A percentile compares a stretch with the other conserved stretches of the same genome.
These are phyloP conservation scores for Trachelus tabidus DNA, from an alignment of 2,888 invertebrate species.

Conservation along the genomic window DNA sequence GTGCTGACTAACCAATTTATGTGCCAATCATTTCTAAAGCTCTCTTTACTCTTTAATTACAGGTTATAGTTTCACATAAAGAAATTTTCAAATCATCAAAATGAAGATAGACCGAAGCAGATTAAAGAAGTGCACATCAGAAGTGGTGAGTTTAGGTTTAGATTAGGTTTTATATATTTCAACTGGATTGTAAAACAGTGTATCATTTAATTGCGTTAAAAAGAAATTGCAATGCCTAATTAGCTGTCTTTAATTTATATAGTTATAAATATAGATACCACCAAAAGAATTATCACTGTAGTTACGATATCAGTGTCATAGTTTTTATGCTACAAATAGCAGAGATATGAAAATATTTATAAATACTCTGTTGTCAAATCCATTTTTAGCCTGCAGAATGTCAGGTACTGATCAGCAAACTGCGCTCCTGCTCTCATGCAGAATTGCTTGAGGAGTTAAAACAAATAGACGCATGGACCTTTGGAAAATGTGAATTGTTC, in stretches of 20 bases:
- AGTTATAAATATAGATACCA: too few relatives aligned
- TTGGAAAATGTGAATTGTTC: constrained; percentile 87
- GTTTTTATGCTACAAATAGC: neutral
- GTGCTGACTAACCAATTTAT: neutral
- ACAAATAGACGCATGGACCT: constrained; percentile 84
- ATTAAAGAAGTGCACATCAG: constrained; percentile 85
- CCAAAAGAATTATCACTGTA: neutral
- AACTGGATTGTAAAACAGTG: neutral
- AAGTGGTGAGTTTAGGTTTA: constrained; percentile 71
- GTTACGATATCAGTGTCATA: neutral
- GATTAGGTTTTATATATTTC: neutral
- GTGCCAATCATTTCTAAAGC: neutral
- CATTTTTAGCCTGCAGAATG: constrained; percentile 75
- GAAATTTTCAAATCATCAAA: constrained; percentile 38
- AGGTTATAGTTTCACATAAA: neutral
- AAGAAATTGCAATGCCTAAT: neutral
- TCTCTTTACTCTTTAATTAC: neutral
- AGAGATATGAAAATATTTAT: neutral
- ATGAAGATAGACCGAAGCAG: constrained; percentile 88
- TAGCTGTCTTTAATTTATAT: too few relatives aligned
- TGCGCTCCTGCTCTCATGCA: constrained; percentile 75
- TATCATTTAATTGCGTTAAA: neutral
- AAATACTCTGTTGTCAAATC: neutral
- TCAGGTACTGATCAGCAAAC: constrained; percentile 78
- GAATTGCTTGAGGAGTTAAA: constrained; percentile 77